Percentiles rank a stretch among this genome's conserved stretches.
Conservation (phyloP, 2,888 invertebrate species). For the Blastobasis lacticolella region DNA sequence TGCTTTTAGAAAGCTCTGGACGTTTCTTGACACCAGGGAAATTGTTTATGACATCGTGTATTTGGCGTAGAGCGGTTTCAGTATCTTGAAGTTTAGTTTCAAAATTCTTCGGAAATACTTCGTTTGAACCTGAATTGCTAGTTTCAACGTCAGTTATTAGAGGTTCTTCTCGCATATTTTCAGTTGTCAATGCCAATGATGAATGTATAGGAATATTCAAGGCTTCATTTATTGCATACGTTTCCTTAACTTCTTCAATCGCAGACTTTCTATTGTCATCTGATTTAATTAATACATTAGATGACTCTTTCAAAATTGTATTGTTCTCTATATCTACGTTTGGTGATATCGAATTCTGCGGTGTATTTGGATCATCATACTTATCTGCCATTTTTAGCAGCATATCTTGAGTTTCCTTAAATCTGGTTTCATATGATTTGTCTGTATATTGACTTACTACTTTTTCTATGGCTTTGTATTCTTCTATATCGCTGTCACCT, state of each 20-base stretch:
- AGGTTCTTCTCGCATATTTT: conserved; percentile 35
- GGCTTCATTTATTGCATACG: conserved; percentile 48
- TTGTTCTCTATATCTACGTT: conserved; percentile 23
- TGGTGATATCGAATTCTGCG: background rate
- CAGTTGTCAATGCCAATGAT: no score
- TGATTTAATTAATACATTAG: conserved; percentile 34
- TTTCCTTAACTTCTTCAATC: conserved; percentile 47
- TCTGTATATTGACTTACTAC: conserved; percentile 53
- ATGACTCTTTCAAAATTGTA: conserved; percentile 46
- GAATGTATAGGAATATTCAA: conserved; percentile 40
- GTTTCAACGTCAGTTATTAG: conserved; percentile 27
- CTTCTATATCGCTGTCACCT: conserved; percentile 35
- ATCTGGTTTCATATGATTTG: conserved; percentile 59
- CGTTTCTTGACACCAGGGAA: background rate
- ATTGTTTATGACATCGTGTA: conserved; percentile 28
- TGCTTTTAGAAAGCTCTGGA: background rate
- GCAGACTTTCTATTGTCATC: conserved; percentile 30
- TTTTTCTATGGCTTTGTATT: conserved; percentile 54
- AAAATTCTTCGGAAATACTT: conserved; percentile 40
- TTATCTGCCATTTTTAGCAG: conserved; percentile 48
- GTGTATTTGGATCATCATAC: conserved; percentile 27
- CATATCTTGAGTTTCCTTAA: conserved; percentile 60
- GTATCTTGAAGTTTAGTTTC: conserved; percentile 47
- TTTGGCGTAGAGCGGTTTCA: conserved; percentile 39
- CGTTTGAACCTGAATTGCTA: background rate